A percentile compares a stretch with the other conserved stretches of the same genome.
Evolutionary conservation across 2,797 vertebrate species (phyloP).

Genomic region (Gastrophryne carolinensis): DNA sequence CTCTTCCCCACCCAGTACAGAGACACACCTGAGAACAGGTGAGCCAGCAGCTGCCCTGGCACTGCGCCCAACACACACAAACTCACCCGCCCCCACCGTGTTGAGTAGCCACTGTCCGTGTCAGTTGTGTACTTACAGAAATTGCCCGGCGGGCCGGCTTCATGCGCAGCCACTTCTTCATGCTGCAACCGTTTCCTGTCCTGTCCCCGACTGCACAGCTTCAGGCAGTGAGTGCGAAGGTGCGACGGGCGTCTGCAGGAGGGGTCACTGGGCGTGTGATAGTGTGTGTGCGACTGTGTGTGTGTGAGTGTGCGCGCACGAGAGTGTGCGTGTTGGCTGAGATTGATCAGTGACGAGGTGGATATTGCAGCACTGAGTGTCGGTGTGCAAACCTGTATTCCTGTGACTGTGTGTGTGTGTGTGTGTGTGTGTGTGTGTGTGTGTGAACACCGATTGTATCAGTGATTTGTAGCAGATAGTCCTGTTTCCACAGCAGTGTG

Average conservation of each 20-base stretch:
- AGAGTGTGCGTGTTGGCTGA: background rate
- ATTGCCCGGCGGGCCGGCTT: background rate
- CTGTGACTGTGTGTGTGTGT: background rate
- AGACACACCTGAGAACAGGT: background rate
- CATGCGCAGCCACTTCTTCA: slow-evolving; percentile 29
- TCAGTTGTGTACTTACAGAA: slow-evolving; percentile 4
- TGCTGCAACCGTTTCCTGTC: background rate
- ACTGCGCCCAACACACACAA: background rate
- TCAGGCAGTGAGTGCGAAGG: background rate
- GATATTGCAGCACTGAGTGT: background rate
- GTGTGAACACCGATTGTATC: background rate
- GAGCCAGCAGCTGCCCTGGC: background rate
- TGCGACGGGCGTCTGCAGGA: background rate
- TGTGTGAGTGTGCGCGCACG: background rate
- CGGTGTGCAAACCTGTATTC: too few relatives aligned
- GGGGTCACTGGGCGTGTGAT: background rate
- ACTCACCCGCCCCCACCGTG: too few relatives aligned
- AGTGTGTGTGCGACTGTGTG: too few relatives aligned
- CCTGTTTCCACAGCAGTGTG: background rate
- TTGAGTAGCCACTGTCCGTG: too few relatives aligned
- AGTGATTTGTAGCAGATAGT: too few relatives aligned
- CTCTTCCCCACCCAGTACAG: background rate
- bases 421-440: background rate
- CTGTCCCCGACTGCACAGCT: background rate
- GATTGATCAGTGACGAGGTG: background rate